A percentile compares a stretch with the other conserved stretches of the same genome.
phyloP scores from a whole-genome alignment of 2,113 vertebrate species.

The Rhombomys opimus region DNA sequence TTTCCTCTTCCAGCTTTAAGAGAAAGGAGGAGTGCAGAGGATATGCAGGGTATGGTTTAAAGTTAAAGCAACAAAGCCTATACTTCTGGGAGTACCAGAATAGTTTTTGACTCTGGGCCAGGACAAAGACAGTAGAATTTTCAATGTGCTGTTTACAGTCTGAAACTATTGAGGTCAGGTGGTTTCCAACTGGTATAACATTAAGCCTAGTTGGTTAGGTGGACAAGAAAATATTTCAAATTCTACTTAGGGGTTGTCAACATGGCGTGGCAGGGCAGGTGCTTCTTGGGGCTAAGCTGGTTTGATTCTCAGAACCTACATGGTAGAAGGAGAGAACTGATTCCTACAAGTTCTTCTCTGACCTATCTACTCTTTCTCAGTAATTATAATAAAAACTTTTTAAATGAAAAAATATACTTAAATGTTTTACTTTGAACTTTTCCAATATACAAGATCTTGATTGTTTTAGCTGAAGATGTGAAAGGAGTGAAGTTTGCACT shows the following conservation, averaged over 20 bases:
- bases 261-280: not conserved
- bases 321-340: not conserved
- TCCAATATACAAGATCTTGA: not conserved
- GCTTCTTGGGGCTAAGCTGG: not conserved
- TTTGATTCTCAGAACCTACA: not conserved
- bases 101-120: not conserved
- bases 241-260: not conserved
- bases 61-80: not conserved
- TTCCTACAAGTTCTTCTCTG: not conserved
- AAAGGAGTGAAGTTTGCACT: not conserved
- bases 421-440: slow-evolving; percentile 17
- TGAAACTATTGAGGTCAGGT: not conserved
- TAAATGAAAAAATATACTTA: not conserved
- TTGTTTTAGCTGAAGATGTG: not conserved
- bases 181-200: slow-evolving; percentile 1
- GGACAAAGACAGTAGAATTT: slow-evolving; percentile 19
- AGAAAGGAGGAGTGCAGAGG: not conserved
- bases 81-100: not conserved
- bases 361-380: not conserved
- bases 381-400: not conserved
- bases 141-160: slow-evolving; percentile 1
- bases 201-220: not conserved
- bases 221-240: not conserved
- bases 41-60: not conserved
- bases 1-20: not conserved